Evolutionary conservation across 1,140 invertebrate species (phyloP), one percentile per base, ranked within the genome.

Genomic region (Dendrolimus kikuchii): DNA sequence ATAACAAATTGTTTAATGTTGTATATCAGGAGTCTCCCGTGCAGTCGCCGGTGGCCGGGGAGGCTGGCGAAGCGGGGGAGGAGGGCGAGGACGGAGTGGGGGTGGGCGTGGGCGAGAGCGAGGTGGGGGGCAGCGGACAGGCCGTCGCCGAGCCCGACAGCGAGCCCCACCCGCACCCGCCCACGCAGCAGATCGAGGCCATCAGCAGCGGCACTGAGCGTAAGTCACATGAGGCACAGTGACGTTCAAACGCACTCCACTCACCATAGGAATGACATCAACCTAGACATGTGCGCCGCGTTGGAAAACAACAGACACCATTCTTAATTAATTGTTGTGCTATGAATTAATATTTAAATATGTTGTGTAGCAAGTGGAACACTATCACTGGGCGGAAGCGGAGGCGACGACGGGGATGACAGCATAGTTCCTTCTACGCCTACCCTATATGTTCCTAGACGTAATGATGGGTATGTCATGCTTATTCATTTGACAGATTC

Each of bases 381-480:
- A 1, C 56, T 86, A 38, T 82, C 82, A 2, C 56, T 86, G 23
- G 78, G 77, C 2, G 81, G 80, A 57, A 75, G 70, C 74, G 67
- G 77, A 77, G 80, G 86, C 70, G 94, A 96, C 66, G 92, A 92
- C 36, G 92, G 92, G 41, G 95, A 96, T 77, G 95, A 97, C 72
- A 93, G 94, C 51, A 96, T 96, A 62, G 95, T 98, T 7, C 96
- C 96, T 5, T 95, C 95, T 52, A 97, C 95, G 2, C 96, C 95
- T 0, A 97, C 95, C 0, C 80, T 97, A 2, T 95, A 94, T 71
- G 92, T 95, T 38, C 94, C 95, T 5, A 88, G 95, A 53, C 89
- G 95, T 65, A 93, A 90, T 49, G 96, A 98, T 81, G 95, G 95
- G 89, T 90, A 62, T 60, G 55, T 50, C 37, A 52, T 6, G 46